These are phyloP conservation scores for Isoperla grammatica DNA, from an alignment of 2,888 invertebrate species.

Conservation along the genomic window DNA sequence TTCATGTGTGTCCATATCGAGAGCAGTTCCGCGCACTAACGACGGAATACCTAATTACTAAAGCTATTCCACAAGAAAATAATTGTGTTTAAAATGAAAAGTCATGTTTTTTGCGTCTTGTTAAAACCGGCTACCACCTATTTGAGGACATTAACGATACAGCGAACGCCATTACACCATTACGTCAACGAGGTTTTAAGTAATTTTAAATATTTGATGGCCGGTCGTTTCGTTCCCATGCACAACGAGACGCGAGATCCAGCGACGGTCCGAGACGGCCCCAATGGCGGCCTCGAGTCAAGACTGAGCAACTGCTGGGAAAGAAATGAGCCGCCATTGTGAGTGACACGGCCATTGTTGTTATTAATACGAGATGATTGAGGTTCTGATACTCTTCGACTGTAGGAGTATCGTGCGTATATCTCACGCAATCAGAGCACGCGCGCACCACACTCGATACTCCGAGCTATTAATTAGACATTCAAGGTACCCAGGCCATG, in stretches of 20 bases:
- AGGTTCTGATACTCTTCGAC: conserved; percentile 3
- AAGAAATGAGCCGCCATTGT: conserved; percentile 23
- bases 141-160: neutral
- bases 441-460: no score
- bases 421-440: no score
- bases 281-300: no score
- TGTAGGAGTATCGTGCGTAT: neutral
- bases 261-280: no score
- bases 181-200: neutral
- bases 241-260: neutral
- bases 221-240: neutral
- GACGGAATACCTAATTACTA: conserved; percentile 6
- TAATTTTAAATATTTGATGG: neutral
- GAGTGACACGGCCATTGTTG: conserved; percentile 21
- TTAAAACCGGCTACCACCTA: neutral
- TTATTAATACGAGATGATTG: conserved; percentile 20
- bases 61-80: neutral
- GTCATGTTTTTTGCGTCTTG: conserved; percentile 3
- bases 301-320: conserved; percentile 19
- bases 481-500: no score
- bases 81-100: conserved; percentile 17
- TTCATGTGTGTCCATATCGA: conserved; percentile 6
- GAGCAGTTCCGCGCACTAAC: conserved; percentile 7
- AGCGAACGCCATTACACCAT: neutral
- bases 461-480: no score